phyloP scores from a whole-genome alignment of 2,797 vertebrate species.

The Pachyuromys duprasi region DNA sequence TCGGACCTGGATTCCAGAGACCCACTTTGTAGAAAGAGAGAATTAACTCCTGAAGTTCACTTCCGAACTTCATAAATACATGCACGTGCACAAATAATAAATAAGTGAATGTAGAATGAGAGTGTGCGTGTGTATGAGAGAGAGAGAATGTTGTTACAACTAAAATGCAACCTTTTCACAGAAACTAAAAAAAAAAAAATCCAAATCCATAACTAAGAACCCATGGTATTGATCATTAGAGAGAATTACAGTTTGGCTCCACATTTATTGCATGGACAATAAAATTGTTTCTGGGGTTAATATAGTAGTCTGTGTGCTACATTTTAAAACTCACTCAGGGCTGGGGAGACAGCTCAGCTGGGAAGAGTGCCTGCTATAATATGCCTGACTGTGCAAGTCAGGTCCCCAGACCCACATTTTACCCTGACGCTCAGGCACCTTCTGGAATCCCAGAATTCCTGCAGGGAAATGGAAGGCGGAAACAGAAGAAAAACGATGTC shows the following conservation, averaged over 20 bases:
- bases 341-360: background rate
- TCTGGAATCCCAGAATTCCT: background rate
- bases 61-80: background rate
- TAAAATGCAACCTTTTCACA: conserved; percentile 66
- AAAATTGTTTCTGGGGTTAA: background rate
- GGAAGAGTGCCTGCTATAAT: background rate
- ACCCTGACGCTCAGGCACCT: background rate
- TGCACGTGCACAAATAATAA: background rate
- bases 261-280: background rate
- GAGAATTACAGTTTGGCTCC: conserved; percentile 41
- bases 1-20: background rate
- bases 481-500: background rate
- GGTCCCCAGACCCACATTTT: background rate
- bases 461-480: background rate
- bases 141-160: background rate
- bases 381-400: background rate
- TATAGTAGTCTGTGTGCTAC: background rate
- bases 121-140: background rate
- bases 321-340: background rate
- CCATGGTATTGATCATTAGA: conserved; percentile 1
- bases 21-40: background rate
- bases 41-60: no score
- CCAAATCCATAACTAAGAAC: background rate
- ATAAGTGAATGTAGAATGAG: background rate
- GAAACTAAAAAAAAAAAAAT: conserved; percentile 34